Evolutionary conservation across 2,113 vertebrate genomes (phyloP), one percentile per base, ranked within the genome.

Genomic region (Notarius quadriscutis): DNA sequence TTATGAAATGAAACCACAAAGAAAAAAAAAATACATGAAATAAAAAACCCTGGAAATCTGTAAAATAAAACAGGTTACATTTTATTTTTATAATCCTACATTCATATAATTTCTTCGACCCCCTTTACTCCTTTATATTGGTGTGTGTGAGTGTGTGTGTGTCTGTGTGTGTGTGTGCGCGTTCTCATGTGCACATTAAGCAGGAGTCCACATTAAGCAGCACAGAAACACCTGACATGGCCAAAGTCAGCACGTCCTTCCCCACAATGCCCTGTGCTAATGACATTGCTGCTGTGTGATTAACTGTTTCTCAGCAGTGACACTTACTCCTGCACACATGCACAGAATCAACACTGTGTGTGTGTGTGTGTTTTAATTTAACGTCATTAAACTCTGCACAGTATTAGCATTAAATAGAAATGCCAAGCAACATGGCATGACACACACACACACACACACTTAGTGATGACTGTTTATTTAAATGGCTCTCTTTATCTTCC

Each of bases 141-240:
- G 69, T 88, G 62, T 89, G 86, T 69, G 71, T 91, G 87, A 89
- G 87, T 89, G 92, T 84, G 79, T 91, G 86, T 88, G 84, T 86
- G 78, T 87, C 85, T 55, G 8, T 85, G 57, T 75, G 84, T 72
- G 79, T 82, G 55, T 77, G 30, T 88, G 86, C 77, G 82, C 87
- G 65, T 71, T 78, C 50, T 41, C 53, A 63, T 86, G 84, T 81
- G 85, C 55, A 22, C 53, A 14, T 87, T n/a, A 34, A 81, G 30
- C 22, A 51, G 27, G 20, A 58, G 63, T 81, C 48, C 79, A 57
- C 71, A 74, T 82, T 58, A 88, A 79, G 53, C 77, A 90, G 67
- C 25, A 60, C 77, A 81, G 79, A 84, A 88, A 86, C 87, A 90
- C 85, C 87, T 87, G 87, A 90, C 89, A 77, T 25, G 79, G 75